Percentiles rank a stretch among this genome's conserved stretches.
Evolutionary conservation across 1,140 invertebrate species (phyloP).

Genomic region (Meteorus sp.): DNA sequence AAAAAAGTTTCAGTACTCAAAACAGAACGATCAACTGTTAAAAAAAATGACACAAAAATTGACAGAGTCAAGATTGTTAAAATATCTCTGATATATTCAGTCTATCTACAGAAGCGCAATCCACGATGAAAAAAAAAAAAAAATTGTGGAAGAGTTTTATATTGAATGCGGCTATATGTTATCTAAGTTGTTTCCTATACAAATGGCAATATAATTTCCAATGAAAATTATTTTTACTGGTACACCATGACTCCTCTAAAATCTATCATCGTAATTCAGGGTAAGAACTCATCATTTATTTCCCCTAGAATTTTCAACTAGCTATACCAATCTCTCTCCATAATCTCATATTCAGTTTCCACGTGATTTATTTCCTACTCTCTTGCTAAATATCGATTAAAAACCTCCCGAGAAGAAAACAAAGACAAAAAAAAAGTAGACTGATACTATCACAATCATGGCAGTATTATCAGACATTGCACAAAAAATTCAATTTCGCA

Average conservation of each 20-base stretch:
- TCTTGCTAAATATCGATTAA: no score
- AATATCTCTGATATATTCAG: no score
- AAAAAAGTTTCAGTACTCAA: no score
- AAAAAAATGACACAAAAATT: no score
- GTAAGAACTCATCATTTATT: background rate
- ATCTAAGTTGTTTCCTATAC: slow-evolving; percentile 1
- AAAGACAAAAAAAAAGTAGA: slow-evolving; percentile 35
- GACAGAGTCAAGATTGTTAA: no score
- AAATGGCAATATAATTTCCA: slow-evolving; percentile 16
- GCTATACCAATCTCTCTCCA: no score
- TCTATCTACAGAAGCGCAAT: no score
- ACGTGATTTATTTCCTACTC: no score
- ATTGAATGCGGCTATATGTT: slow-evolving; percentile 45
- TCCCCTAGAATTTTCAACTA: background rate
- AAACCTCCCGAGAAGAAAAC: background rate
- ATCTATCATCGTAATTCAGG: background rate
- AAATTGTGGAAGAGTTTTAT: background rate
- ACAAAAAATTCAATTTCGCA: slow-evolving; percentile 11
- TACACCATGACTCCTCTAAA: background rate
- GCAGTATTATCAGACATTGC: slow-evolving; percentile 25
- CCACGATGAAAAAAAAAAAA: background rate
- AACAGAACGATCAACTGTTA: no score
- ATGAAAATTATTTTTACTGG: slow-evolving; percentile 12
- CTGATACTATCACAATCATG: slow-evolving; percentile 21
- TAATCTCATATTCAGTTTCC: no score